These are phyloP conservation scores for Zaprionus obscuricornis DNA, from an alignment of 2,888 invertebrate species.

Conservation along the genomic window DNA sequence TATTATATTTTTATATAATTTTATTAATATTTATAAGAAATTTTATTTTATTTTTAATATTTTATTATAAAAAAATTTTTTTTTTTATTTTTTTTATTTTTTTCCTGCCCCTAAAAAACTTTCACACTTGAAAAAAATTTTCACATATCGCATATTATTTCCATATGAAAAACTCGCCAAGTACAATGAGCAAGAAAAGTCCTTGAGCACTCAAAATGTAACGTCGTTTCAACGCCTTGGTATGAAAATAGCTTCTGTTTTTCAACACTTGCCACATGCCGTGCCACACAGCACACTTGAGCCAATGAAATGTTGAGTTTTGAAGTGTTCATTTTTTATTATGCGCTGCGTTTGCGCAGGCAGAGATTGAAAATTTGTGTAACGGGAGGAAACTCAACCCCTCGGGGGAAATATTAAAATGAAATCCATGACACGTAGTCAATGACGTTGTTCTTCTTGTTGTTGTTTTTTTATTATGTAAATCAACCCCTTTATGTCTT, in stretches of 20 bases:
- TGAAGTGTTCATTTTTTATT: slow-evolving; percentile 44
- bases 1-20: not conserved
- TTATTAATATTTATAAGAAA: not conserved
- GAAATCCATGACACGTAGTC: slow-evolving; percentile 50
- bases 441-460: too few relatives aligned
- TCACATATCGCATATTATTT: slow-evolving; percentile 26
- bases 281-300: slow-evolving; percentile 45
- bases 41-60: not conserved
- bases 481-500: slow-evolving; percentile 81
- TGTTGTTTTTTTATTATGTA: slow-evolving; percentile 74
- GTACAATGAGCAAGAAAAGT: too few relatives aligned
- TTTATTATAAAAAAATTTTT: not conserved
- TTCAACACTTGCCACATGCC: slow-evolving; percentile 47
- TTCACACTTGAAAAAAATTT: slow-evolving; percentile 13
- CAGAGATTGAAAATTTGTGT: slow-evolving; percentile 40
- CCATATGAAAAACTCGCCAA: slow-evolving; percentile 45
- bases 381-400: slow-evolving; percentile 31
- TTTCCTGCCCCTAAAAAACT: slow-evolving; percentile 1
- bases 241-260: slow-evolving; percentile 53
- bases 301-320: slow-evolving; percentile 64
- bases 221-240: slow-evolving; percentile 62
- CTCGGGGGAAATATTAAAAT: slow-evolving; percentile 74
- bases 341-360: slow-evolving; percentile 58
- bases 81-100: not conserved
- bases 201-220: too few relatives aligned